phyloP scores from a whole-genome alignment of 2,113 vertebrate species.

The Cyprinodon variegatus region DNA sequence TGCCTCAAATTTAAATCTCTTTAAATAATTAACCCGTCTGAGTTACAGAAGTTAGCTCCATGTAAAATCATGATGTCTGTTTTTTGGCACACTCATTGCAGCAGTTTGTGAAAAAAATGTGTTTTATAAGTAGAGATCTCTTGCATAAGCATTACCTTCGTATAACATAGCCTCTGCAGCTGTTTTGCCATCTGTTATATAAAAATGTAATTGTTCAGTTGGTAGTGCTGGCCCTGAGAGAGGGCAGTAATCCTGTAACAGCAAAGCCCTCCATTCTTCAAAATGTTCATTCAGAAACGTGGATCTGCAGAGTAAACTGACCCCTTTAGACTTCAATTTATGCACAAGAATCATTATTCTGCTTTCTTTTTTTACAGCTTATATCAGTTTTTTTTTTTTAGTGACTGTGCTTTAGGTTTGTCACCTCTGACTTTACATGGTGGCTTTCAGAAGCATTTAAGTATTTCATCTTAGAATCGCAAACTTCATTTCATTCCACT shows the following conservation, averaged over 20 bases:
- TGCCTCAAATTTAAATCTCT: neutral
- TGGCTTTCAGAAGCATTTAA: neutral
- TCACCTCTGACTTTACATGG: neutral
- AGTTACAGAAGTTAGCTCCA: neutral
- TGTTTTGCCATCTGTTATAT: conserved; percentile 55
- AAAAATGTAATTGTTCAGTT: conserved; percentile 23
- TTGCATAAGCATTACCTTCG: conserved; percentile 55
- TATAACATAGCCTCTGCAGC: conserved; percentile 45
- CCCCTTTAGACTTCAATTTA: neutral
- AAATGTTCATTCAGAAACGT: neutral
- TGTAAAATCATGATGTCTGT: neutral
- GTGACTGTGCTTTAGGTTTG: neutral
- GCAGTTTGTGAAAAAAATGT: conserved; percentile 21
- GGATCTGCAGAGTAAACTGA: neutral
- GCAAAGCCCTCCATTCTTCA: neutral
- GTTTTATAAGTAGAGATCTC: conserved; percentile 26
- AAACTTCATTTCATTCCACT: too few relatives aligned
- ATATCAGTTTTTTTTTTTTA: neutral
- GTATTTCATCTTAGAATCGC: too few relatives aligned
- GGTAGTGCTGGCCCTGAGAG: conserved; percentile 25
- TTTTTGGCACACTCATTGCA: neutral
- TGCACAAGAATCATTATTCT: conserved; percentile 3
- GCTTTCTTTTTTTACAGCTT: neutral
- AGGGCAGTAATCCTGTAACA: conserved; percentile 8
- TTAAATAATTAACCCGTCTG: neutral